Evolutionary conservation across 2,113 vertebrate species (phyloP).

Genomic region (Nothobranchius furzeri): DNA sequence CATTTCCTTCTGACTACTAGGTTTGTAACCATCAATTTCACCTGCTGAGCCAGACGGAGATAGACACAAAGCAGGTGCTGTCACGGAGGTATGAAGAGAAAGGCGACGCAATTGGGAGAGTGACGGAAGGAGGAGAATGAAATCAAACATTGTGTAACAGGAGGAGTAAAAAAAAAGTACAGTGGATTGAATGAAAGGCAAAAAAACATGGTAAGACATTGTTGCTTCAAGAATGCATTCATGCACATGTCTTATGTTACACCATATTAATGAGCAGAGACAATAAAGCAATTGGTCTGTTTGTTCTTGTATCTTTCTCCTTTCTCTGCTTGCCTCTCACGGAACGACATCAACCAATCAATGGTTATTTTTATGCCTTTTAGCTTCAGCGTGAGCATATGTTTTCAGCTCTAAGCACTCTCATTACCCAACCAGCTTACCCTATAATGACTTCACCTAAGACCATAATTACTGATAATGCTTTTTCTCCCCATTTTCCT

Average conservation of each 20-base stretch:
- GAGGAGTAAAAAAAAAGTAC: background rate
- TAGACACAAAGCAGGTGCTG: background rate
- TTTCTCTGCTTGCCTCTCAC: constrained; percentile 10
- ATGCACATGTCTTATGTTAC: too few relatives aligned
- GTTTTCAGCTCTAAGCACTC: constrained; percentile 55
- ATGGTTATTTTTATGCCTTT: constrained; percentile 63
- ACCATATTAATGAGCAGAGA: background rate
- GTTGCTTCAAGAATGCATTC: too few relatives aligned
- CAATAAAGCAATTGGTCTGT: background rate
- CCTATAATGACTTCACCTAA: constrained; percentile 58
- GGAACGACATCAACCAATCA: constrained; percentile 50
- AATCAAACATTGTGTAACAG: background rate
- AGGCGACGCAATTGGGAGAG: constrained; percentile 33
- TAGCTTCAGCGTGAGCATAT: constrained; percentile 58
- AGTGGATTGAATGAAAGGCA: too few relatives aligned
- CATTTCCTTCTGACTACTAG: constrained; percentile 59
- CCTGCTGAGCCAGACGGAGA: constrained; percentile 19
- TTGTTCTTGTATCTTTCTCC: background rate
- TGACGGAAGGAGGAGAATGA: background rate
- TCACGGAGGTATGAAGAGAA: constrained; percentile 34
- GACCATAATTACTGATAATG: constrained; percentile 50
- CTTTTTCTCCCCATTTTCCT: constrained; percentile 14
- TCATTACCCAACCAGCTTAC: constrained; percentile 66
- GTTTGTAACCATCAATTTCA: constrained; percentile 63
- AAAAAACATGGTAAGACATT: background rate